Conservation (phyloP, 1,140 invertebrate species). For the Drosophila jambulina region DNA sequence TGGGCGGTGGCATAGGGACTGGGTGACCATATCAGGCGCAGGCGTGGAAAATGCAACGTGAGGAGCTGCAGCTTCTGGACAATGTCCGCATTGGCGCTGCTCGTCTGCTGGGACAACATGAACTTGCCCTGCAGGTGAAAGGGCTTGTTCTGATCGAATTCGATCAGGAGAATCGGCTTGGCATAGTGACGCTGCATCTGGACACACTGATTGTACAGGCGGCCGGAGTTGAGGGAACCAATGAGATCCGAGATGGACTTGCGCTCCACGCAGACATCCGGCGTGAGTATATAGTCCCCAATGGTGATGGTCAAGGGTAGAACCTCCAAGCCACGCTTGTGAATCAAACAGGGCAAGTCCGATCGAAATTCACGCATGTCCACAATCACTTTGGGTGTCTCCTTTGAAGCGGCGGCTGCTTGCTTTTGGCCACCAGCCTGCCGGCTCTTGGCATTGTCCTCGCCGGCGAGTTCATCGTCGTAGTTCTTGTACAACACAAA, state of each 20-base stretch:
- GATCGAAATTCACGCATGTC: slow-evolving; percentile 99
- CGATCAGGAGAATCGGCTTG: slow-evolving; percentile 96
- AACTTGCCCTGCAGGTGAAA: slow-evolving; percentile 95
- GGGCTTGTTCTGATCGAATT: slow-evolving; percentile 97
- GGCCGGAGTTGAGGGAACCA: slow-evolving; percentile 96
- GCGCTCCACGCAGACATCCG: slow-evolving; percentile 97
- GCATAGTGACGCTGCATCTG: slow-evolving; percentile 95
- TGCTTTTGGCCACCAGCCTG: slow-evolving; percentile 87
- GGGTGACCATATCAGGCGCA: slow-evolving; percentile 97
- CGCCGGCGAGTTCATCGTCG: slow-evolving; percentile 69
- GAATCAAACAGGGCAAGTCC: slow-evolving; percentile 97
- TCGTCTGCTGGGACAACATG: slow-evolving; percentile 88
- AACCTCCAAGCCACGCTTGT: slow-evolving; percentile 96
- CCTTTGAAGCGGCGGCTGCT: slow-evolving; percentile 38
- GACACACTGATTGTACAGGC: slow-evolving; percentile 97
- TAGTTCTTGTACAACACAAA: slow-evolving; percentile 86
- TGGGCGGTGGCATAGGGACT: slow-evolving; percentile 97
- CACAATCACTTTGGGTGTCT: slow-evolving; percentile 91
- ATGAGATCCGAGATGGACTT: slow-evolving; percentile 99
- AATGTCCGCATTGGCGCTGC: slow-evolving; percentile 90
- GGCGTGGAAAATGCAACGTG: slow-evolving; percentile 96
- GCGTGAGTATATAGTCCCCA: slow-evolving; percentile 98
- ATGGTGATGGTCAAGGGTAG: slow-evolving; percentile 96
- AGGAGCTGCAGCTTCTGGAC: slow-evolving; percentile 95
- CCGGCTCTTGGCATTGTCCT: slow-evolving; percentile 87